These are phyloP conservation scores for Myiothlypis chrysogaster DNA, from an alignment of 2,797 vertebrate genomes.

Conservation along the genomic window DNA sequence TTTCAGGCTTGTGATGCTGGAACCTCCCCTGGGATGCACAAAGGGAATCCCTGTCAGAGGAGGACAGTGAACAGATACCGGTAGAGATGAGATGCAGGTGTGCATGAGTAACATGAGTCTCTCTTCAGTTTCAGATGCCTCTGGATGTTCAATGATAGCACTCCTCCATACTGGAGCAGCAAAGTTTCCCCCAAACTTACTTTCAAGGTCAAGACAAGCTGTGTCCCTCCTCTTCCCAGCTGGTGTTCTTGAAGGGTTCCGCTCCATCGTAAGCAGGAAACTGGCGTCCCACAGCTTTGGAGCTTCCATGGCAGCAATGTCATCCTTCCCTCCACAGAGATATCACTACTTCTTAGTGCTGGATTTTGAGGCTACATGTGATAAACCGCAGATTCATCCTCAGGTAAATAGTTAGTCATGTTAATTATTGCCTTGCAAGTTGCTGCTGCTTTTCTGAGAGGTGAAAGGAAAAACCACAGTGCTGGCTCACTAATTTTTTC, in stretches of 20 bases:
- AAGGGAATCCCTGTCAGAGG: neutral
- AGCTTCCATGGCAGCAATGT: constrained; percentile 83
- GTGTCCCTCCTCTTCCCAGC: constrained; percentile 43
- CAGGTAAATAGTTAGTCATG: constrained; percentile 74
- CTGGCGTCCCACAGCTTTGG: constrained; percentile 84
- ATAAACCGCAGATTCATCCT: constrained; percentile 85
- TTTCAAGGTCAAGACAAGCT: constrained; percentile 75
- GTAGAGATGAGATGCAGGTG: neutral
- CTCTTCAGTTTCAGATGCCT: constrained; percentile 80
- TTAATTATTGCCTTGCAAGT: neutral
- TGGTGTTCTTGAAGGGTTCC: constrained; percentile 68
- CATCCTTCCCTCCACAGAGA: constrained; percentile 83
- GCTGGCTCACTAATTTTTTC: neutral
- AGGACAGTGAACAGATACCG: neutral
- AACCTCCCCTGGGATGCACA: neutral
- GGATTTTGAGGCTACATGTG: constrained; percentile 85
- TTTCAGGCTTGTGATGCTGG: neutral
- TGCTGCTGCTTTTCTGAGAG: constrained; percentile 38
- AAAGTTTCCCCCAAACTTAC: constrained; percentile 75
- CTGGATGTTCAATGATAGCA: constrained; percentile 82
- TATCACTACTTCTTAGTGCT: constrained; percentile 87
- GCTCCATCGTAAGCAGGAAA: constrained; percentile 80
- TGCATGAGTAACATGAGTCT: constrained; percentile 30
- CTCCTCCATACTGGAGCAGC: constrained; percentile 77
- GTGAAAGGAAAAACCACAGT: neutral